These are phyloP conservation scores for Eretmocerus hayati DNA, from an alignment of 2,888 invertebrate genomes.

Conservation along the genomic window DNA sequence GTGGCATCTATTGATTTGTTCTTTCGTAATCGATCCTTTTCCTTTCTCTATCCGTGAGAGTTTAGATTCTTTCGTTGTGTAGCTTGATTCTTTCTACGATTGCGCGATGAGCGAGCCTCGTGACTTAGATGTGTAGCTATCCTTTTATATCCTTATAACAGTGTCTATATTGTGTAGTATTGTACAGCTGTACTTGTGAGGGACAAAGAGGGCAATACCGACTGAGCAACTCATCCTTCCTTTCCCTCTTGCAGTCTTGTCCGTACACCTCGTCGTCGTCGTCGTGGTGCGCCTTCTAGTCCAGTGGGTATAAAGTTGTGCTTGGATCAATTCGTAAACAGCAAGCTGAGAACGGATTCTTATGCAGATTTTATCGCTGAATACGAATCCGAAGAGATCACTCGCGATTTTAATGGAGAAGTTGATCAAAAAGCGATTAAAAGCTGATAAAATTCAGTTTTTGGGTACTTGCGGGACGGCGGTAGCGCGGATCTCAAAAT, in stretches of 20 bases:
- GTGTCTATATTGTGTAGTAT: too few species aligned
- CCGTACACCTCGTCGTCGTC: not conserved
- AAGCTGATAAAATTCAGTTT: too few species aligned
- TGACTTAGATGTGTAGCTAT: not conserved
- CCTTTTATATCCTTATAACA: not conserved
- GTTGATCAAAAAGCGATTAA: too few species aligned
- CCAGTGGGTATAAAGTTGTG: too few species aligned
- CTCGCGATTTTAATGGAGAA: too few species aligned
- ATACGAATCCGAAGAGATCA: too few species aligned
- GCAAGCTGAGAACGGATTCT: too few species aligned
- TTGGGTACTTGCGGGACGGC: too few species aligned
- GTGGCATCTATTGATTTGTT: slow-evolving; percentile 21
- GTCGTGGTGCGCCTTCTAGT: not conserved
- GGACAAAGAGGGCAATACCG: slow-evolving; percentile 3
- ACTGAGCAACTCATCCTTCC: slow-evolving; percentile 6
- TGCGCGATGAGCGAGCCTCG: not conserved
- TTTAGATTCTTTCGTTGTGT: too few species aligned
- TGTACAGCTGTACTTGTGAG: not conserved
- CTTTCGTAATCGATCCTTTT: slow-evolving; percentile 22
- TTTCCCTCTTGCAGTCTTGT: not conserved
- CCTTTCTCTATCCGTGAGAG: slow-evolving; percentile 2
- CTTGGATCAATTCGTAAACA: too few species aligned
- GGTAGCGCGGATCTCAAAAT: too few species aligned
- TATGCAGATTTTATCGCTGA: too few species aligned
- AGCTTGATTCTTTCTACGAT: not conserved